These are phyloP conservation scores for Danaus plexippus DNA, from an alignment of 1,140 invertebrate species.

Conservation along the genomic window DNA sequence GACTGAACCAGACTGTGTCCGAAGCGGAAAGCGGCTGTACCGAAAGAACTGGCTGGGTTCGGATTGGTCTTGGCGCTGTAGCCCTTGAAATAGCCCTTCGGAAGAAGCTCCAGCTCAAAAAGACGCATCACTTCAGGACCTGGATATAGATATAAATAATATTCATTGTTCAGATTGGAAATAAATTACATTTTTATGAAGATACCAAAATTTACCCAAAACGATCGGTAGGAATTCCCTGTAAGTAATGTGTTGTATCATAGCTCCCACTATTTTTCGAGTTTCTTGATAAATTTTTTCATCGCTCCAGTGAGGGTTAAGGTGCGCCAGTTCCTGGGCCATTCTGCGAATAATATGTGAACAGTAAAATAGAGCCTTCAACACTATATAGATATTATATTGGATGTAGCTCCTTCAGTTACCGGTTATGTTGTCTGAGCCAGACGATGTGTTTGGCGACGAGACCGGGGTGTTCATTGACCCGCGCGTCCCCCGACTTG, in stretches of 20 bases:
- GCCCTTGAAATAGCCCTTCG: conserved; percentile 76
- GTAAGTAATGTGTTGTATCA: conserved; percentile 91
- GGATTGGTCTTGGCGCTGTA: conserved; percentile 90
- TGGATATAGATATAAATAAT: conserved; percentile 24
- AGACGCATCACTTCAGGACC: conserved; percentile 79
- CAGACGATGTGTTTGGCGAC: conserved; percentile 90
- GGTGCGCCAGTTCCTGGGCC: conserved; percentile 79
- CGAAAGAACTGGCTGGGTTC: conserved; percentile 91
- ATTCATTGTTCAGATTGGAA: neutral
- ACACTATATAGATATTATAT: neutral
- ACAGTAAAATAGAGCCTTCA: neutral
- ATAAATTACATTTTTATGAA: too few relatives aligned
- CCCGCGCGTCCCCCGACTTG: conserved; percentile 83
- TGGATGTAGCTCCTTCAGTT: neutral
- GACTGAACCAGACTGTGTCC: conserved; percentile 94
- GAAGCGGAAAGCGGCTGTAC: conserved; percentile 95
- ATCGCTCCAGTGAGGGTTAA: conserved; percentile 92
- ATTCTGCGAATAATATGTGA: conserved; percentile 69
- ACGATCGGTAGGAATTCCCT: conserved; percentile 90
- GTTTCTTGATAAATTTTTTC: conserved; percentile 91
- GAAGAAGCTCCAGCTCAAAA: conserved; percentile 78
- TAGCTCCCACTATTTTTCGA: conserved; percentile 84
- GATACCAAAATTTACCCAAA: conserved; percentile 71
- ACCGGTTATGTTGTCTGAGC: conserved; percentile 89
- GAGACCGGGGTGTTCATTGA: conserved; percentile 90